Base-by-base conservation (phyloP, 2,797 vertebrate genomes). In the Amphiprion clarkii region DNA sequence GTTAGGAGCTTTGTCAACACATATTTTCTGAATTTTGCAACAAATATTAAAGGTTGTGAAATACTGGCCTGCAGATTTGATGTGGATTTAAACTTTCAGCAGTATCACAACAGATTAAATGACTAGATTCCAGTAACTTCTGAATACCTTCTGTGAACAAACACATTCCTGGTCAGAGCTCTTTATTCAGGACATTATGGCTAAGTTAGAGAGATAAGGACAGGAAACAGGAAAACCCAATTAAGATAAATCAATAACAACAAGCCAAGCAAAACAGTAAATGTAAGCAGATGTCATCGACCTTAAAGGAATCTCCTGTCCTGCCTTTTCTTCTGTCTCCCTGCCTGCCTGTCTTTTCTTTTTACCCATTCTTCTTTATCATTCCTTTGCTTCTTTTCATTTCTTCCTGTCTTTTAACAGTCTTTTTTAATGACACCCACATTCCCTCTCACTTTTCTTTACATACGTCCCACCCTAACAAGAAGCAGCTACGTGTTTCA, bases 401-500 rank as follows among this genome's bases (percentile, higher is more conserved):
- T 59, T 74, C 49, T 44, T 39, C n/a, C 61, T 57, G 60, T 49
- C 58, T 33, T 25, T 67, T 46, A 44, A 64, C 23, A 14, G 44
- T 52, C 61, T 39, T 67, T 61, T 76, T 49, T 33, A 75, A 29
- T 10, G 17, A 56, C 39, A 31, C 71, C 63, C 49, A 62, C 55
- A 65, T 81, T 79, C 72, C 66, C 57, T 67, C 54, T 67, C 42
- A 67, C 46, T 29, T 72, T 56, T 56, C 56, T 69, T 59, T 57
- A 13, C 29, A 54, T 49, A 17, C 54, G 42, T 29, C 44, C 21
- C 2, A 36, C 29, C 29, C 21, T 23, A 7, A 65, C 13, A 67
- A 57, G 48, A 66, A 59, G 63, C 25, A 73, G 58, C 46, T 51
- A 16, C 78, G 5, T 83, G 83, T 83, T 82, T 84, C 40, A 52